Evolutionary conservation across 2,888 invertebrate genomes (phyloP), one percentile per base, ranked within the genome.

Genomic region (Hydropsyche betteni): DNA sequence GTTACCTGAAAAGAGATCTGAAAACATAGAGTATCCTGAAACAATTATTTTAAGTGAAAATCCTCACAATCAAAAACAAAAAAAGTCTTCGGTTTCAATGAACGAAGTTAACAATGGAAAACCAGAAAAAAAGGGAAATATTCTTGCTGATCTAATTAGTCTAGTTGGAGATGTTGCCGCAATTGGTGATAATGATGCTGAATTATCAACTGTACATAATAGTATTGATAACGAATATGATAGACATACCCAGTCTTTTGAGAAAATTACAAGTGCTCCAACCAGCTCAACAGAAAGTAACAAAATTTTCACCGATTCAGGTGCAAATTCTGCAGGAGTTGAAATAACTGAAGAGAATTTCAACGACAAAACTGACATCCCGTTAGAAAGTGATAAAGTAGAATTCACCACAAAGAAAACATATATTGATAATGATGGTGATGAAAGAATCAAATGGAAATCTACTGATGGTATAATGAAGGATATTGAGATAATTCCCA

Each of bases 131-230:
- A 77, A 83, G 64, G 82, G 80, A 33, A 86, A 85, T 77, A 84
- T 85, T 6, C 80, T 87, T 1, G 83, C 83, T 0, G 87, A 86
- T 80, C 82, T 88, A 8, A 86, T 86, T 2, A 85, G 85, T 71
- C 80, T 88, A 53, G 87, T 88, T 2, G 86, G 84, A 16, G 88
- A 87, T 77, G 86, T 88, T 10, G 87, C 86, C 1, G 84, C 86
- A 0, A 87, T 88, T 52, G 85, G 85, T 69, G 85, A 86, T 53
- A 85, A 86, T 75, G 84, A 84, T 5, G 84, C 84, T 2, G 80
- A 79, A 78, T 69, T 79, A 51, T 79, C 79, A 12, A 76, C 79
- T 2, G 79, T 79, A 5, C 76, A 74, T 68, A 80, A 80, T 50
- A 75, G 75, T 74, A 74, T 78, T 33, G 80, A 78, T 8, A 74